A percentile compares a stretch with the other conserved stretches of the same genome.
Conservation (phyloP, 2,113 vertebrate species). For the Corapipo altera region DNA sequence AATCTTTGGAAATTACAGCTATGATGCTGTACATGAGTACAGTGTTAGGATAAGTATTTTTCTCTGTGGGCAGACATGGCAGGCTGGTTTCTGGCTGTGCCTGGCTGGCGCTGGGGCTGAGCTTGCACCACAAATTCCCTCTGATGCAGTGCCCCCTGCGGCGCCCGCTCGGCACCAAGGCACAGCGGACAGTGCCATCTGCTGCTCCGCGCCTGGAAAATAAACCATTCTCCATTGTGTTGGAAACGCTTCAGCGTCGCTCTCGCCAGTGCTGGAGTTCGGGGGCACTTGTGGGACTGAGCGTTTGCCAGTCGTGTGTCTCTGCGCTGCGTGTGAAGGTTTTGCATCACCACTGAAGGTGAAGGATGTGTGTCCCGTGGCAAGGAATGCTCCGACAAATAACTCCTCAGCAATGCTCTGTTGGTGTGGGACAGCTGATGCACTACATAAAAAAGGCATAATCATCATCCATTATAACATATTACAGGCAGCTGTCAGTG, state of each 20-base stretch:
- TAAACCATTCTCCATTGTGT: background rate
- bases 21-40: background rate
- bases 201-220: slow-evolving; percentile 34
- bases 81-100: background rate
- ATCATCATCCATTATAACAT: rapidly evolving
- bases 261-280: background rate
- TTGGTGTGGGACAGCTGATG: background rate
- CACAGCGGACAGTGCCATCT: slow-evolving; percentile 57
- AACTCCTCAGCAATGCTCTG: background rate
- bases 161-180: background rate
- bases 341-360: rapidly evolving
- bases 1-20: background rate
- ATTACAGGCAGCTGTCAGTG: background rate
- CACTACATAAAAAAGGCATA: background rate
- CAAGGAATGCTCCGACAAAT: background rate
- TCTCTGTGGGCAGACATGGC: background rate
- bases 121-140: background rate
- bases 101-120: background rate
- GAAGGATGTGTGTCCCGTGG: rapidly evolving
- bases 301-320: rapidly evolving
- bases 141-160: slow-evolving; percentile 20
- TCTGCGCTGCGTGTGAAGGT: background rate
- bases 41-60: background rate
- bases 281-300: background rate
- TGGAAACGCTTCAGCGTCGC: background rate